phyloP scores from a whole-genome alignment of 92 coral and sea anemone genomes.

The Porites evermanni region DNA sequence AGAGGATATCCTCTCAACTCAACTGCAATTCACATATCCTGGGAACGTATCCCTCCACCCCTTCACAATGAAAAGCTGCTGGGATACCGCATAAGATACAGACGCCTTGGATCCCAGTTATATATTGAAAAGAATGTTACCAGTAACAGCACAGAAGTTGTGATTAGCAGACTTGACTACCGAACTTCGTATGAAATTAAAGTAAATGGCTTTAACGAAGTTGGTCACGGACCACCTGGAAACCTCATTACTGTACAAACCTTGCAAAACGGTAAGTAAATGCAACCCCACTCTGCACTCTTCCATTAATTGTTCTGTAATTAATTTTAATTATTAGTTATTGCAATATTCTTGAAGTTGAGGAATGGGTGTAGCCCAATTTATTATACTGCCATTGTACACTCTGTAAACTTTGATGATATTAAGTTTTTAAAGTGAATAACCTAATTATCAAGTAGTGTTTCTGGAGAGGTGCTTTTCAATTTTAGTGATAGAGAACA shows the following conservation, averaged over 20 bases:
- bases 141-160: background rate
- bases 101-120: background rate
- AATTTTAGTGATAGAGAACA: too few relatives aligned
- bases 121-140: background rate
- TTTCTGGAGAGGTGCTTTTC: too few relatives aligned
- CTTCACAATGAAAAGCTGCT: background rate
- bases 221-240: background rate
- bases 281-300: too few relatives aligned
- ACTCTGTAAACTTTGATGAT: too few relatives aligned
- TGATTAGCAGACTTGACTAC: background rate
- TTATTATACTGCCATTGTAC: too few relatives aligned
- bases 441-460: too few relatives aligned
- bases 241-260: background rate
- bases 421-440: too few relatives aligned
- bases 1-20: constrained; percentile 12
- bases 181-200: background rate
- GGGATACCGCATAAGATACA: background rate
- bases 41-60: constrained; percentile 2
- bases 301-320: too few relatives aligned
- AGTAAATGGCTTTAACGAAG: constrained; percentile 23
- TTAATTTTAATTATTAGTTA: too few relatives aligned
- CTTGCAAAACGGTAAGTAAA: background rate
- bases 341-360: too few relatives aligned
- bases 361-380: too few relatives aligned
- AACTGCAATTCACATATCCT: constrained; percentile 17